Conservation (phyloP, 1,140 invertebrate species). For the Hylaeus volcanicus region DNA sequence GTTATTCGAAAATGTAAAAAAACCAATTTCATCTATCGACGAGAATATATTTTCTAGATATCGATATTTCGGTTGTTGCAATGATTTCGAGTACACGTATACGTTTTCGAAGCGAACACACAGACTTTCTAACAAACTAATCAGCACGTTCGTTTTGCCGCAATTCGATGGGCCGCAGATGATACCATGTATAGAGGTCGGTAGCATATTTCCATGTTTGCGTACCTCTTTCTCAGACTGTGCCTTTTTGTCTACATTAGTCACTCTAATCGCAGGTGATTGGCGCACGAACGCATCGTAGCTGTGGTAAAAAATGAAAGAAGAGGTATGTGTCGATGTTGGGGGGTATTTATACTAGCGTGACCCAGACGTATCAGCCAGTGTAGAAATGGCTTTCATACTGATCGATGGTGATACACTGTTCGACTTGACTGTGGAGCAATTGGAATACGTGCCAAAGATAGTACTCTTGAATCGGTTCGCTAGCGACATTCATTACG, state of each 20-base stretch:
- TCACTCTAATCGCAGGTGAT: background rate
- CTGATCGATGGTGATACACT: too few relatives aligned
- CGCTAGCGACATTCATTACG: too few relatives aligned
- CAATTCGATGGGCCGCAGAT: conserved; percentile 12
- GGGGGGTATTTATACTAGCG: too few relatives aligned
- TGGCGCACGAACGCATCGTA: background rate
- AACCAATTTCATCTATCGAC: background rate
- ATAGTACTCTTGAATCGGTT: too few relatives aligned
- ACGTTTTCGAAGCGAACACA: background rate
- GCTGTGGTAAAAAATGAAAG: background rate
- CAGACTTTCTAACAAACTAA: background rate
- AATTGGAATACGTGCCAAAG: too few relatives aligned
- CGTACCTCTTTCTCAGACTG: background rate
- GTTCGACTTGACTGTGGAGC: too few relatives aligned
- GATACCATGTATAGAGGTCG: background rate
- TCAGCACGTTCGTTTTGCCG: conserved; percentile 8
- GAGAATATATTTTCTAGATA: background rate
- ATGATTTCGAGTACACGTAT: background rate
- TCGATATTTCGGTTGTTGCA: conserved; percentile 1
- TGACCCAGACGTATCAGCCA: too few relatives aligned
- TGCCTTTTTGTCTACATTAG: background rate
- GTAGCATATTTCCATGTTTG: background rate
- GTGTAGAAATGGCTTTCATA: background rate
- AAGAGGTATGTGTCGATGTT: too few relatives aligned
- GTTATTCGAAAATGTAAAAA: background rate